Evolutionary conservation across 2,888 invertebrate genomes (phyloP).

Genomic region (Catocala nupta): DNA sequence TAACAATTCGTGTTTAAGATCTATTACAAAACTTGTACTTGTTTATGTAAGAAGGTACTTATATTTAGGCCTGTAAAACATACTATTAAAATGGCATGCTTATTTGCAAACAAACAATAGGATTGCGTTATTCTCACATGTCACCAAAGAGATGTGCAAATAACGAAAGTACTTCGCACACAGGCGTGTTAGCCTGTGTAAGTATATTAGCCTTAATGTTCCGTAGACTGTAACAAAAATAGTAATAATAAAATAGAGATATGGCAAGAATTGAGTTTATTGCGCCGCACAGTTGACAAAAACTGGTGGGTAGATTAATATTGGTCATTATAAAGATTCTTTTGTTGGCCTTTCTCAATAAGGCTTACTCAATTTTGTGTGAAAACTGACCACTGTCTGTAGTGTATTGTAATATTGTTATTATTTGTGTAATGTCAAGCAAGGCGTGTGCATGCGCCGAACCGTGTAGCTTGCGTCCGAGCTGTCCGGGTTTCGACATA

Average conservation of each 20-base stretch:
- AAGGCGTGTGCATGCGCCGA: constrained; percentile 44
- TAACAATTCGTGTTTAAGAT: too few relatives aligned
- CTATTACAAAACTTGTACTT: neutral
- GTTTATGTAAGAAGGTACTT: neutral
- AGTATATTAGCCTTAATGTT: neutral
- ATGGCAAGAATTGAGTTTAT: neutral
- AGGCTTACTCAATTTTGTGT: constrained; percentile 51
- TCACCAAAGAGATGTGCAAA: neutral
- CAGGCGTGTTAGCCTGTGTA: neutral
- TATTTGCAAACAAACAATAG: constrained; percentile 4
- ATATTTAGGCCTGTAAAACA: neutral
- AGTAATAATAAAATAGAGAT: too few relatives aligned
- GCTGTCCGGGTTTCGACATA: constrained; percentile 54
- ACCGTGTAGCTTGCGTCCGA: constrained; percentile 44
- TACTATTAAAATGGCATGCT: neutral
- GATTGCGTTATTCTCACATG: constrained; percentile 1
- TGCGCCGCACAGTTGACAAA: constrained; percentile 21
- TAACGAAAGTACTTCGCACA: neutral
- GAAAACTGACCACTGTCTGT: constrained; percentile 52
- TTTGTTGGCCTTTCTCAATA: constrained; percentile 49
- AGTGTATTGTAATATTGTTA: constrained; percentile 43
- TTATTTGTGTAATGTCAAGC: constrained; percentile 40
- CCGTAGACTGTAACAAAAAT: too few relatives aligned
- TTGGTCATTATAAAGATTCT: constrained; percentile 22
- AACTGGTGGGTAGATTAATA: constrained; percentile 27